A percentile compares a stretch with the other conserved stretches of the same genome.
phyloP scores from a whole-genome alignment of 2,113 vertebrate species.

The Sprattus sprattus region DNA sequence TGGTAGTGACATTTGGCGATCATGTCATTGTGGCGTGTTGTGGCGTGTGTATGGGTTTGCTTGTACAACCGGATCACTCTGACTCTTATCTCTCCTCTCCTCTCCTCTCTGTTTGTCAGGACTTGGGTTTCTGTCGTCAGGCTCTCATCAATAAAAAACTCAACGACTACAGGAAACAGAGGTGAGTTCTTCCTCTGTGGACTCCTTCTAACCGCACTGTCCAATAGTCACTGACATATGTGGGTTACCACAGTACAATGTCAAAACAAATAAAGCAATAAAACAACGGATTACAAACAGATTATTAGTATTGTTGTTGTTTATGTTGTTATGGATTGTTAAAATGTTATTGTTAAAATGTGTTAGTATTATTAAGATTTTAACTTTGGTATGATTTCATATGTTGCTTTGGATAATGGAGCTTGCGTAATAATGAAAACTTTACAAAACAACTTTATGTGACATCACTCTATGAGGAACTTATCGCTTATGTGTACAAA shows the following conservation, averaged over 20 bases:
- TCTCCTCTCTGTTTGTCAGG: conserved; percentile 64
- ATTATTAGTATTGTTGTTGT: background rate
- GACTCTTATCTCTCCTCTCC: background rate
- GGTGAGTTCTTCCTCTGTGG: conserved; percentile 50
- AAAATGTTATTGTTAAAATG: background rate
- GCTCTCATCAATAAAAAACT: conserved; percentile 97
- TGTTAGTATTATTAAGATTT: background rate
- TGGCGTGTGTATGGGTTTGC: background rate
- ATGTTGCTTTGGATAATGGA: too few relatives aligned
- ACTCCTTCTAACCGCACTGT: too few relatives aligned
- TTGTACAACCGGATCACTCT: background rate
- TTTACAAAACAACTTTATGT: too few relatives aligned
- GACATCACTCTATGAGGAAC: too few relatives aligned
- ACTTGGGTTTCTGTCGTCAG: conserved; percentile 90
- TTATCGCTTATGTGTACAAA: background rate
- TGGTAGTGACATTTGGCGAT: background rate
- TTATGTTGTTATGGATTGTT: background rate
- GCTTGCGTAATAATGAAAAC: too few relatives aligned
- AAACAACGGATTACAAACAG: too few relatives aligned
- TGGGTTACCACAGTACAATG: too few relatives aligned
- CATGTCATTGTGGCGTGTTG: background rate
- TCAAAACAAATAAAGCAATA: too few relatives aligned
- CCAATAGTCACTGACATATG: too few relatives aligned
- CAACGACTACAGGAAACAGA: conserved; percentile 91
- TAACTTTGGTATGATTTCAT: too few relatives aligned